Base-by-base conservation (phyloP, 2,888 invertebrate genomes). In the Clanis bilineata region DNA sequence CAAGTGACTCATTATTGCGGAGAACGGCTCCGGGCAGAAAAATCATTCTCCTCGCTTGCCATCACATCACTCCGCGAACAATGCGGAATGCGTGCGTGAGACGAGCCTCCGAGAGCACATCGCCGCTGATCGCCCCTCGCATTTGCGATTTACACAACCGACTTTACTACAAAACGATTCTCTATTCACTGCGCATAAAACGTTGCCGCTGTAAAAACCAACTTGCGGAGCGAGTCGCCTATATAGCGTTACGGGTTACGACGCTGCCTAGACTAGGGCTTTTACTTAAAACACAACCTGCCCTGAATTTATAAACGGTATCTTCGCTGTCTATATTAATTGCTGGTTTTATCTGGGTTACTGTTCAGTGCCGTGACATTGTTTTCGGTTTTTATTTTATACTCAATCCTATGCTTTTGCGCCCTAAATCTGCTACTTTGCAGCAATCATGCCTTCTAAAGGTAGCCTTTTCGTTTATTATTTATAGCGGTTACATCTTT, bases 1-100 rank as follows among this genome's bases (percentile, higher is more conserved):
- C 89, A 86, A 87, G 86, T 85, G 85, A 88, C 85, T 89, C 86
- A 88, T 90, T 89, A 89, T 85, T 83, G 83, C 76, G 82, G 82
- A 85, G 85, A 86, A 85, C 78, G 79, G 84, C 82, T 80, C 81
- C 77, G 76, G 82, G 81, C 82, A 81, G 79, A 80, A 83, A 80
- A 86, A 85, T 82, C 81, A 80, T 83, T 85, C 80, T 79, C 75
- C 77, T 75, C 74, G 70, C 67, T 67, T 73, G 73, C 74, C 73
- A 71, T 73, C 66, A 69, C 73, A 71, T 73, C 66, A 69, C 68
- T 65, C 62, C 60, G 58, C 72, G 70, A 79, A 85, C 82, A 82
- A 83, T 80, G 77, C 69, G 76, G 71, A 73, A 72, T 72, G 78
- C 76, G 79, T 85, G 80, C 79, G 80, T 77, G 78, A 71, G 73